phyloP scores from a whole-genome alignment of 2,113 vertebrate genomes.

The Seriola quinqueradiata region DNA sequence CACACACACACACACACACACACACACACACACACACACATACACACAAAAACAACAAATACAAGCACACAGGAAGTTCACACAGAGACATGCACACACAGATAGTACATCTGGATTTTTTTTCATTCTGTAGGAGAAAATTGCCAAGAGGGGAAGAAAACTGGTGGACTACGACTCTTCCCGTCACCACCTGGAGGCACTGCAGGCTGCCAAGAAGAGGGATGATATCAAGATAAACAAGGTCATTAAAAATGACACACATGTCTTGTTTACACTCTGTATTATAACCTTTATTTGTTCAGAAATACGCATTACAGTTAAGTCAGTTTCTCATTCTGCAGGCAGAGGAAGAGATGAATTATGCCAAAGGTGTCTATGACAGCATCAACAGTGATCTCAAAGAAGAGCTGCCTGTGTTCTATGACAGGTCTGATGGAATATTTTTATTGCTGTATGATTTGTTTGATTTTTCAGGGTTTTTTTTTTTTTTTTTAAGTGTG shows the following conservation, averaged over 20 bases:
- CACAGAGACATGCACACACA: not conserved
- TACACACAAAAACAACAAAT: slow-evolving; percentile 8
- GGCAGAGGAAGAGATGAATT: slow-evolving; percentile 92
- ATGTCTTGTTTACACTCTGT: not conserved
- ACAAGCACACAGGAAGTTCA: not conserved
- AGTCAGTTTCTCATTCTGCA: slow-evolving; percentile 52
- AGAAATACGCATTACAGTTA: not conserved
- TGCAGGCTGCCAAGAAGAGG: slow-evolving; percentile 92
- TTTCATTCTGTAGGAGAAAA: slow-evolving; percentile 86
- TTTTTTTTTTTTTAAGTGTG: not conserved
- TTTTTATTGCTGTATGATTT: not conserved
- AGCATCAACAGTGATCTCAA: slow-evolving; percentile 91
- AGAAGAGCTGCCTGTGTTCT: slow-evolving; percentile 90
- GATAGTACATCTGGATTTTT: not conserved
- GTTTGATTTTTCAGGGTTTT: not conserved
- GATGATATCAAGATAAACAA: slow-evolving; percentile 93
- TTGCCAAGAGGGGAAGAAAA: slow-evolving; percentile 93
- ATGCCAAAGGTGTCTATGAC: slow-evolving; percentile 89
- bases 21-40: not conserved
- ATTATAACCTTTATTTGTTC: not conserved
- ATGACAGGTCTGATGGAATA: slow-evolving; percentile 84
- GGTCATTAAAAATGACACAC: slow-evolving; percentile 73
- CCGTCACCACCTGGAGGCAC: slow-evolving; percentile 91
- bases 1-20: not conserved
- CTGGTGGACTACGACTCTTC: slow-evolving; percentile 94